These are phyloP conservation scores for Drosophila repletoides DNA, from an alignment of 1,140 invertebrate genomes.

Conservation along the genomic window DNA sequence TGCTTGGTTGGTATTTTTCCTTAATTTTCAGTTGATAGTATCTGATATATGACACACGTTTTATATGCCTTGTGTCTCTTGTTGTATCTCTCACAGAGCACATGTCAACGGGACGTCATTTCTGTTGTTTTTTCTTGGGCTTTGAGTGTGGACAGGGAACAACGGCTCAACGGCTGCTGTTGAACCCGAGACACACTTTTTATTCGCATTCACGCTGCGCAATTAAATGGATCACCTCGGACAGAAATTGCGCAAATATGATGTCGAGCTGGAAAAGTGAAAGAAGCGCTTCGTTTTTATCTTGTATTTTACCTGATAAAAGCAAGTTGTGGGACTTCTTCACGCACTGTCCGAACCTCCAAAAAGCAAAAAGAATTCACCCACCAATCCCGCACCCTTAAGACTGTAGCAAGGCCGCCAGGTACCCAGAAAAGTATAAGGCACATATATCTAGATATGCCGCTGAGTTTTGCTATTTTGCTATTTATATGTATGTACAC, in stretches of 20 bases:
- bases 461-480: conserved; percentile 1
- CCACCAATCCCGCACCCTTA: neutral
- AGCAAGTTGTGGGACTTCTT: conserved; percentile 18
- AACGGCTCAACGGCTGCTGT: neutral
- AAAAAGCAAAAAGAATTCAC: neutral
- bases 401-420: conserved; percentile 7
- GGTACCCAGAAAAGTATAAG: neutral
- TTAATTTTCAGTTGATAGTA: neutral
- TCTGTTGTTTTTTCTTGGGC: neutral
- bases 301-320: conserved; percentile 27
- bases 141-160: conserved; percentile 25
- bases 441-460: conserved; percentile 3
- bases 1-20: neutral
- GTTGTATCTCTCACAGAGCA: neutral
- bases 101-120: conserved; percentile 26
- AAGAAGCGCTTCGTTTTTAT: conserved; percentile 24
- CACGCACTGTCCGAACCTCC: conserved; percentile 33
- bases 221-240: conserved; percentile 35
- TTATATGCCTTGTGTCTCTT: conserved; percentile 3
- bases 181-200: conserved; percentile 33
- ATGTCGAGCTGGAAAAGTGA: conserved; percentile 16
- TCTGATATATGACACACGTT: neutral
- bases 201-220: conserved; percentile 19
- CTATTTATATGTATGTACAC: neutral
- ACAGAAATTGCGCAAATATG: conserved; percentile 42